phyloP scores from a whole-genome alignment of 2,113 vertebrate genomes.

The Gallinago media region DNA sequence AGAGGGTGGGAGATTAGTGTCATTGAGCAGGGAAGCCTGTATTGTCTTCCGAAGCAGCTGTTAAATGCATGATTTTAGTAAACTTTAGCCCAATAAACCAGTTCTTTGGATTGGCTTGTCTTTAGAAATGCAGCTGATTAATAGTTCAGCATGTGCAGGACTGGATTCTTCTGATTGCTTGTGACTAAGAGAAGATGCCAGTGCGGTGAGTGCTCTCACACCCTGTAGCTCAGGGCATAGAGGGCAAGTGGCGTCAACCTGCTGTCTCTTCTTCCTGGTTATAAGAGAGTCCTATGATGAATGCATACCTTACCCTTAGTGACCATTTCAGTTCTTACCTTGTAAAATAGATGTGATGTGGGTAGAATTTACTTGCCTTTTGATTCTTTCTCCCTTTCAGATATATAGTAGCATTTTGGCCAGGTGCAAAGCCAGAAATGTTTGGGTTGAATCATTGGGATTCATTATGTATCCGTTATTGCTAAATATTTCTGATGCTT shows the following conservation, averaged over 20 bases:
- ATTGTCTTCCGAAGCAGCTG: not conserved
- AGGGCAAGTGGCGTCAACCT: not conserved
- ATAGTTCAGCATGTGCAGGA: not conserved
- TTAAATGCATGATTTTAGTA: not conserved
- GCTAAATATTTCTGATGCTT: not conserved
- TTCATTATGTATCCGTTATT: not conserved
- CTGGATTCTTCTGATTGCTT: not conserved
- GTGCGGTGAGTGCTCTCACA: not conserved
- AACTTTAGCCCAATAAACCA: not conserved
- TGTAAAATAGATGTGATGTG: not conserved
- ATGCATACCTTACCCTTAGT: not conserved
- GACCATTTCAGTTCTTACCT: not conserved
- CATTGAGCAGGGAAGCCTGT: not conserved
- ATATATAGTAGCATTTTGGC: not conserved
- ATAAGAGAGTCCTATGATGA: not conserved
- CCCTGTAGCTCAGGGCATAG: not conserved
- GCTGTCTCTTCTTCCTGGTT: not conserved
- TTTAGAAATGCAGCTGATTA: not conserved
- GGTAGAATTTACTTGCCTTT: not conserved
- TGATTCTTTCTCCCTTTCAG: not conserved
- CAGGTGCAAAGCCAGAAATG: not conserved
- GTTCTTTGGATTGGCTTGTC: not conserved
- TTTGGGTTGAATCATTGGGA: not conserved
- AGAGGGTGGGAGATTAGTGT: not conserved
- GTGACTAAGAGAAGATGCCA: not conserved